phyloP scores from a whole-genome alignment of 2,888 invertebrate species.

The Sipunculus nudus region DNA sequence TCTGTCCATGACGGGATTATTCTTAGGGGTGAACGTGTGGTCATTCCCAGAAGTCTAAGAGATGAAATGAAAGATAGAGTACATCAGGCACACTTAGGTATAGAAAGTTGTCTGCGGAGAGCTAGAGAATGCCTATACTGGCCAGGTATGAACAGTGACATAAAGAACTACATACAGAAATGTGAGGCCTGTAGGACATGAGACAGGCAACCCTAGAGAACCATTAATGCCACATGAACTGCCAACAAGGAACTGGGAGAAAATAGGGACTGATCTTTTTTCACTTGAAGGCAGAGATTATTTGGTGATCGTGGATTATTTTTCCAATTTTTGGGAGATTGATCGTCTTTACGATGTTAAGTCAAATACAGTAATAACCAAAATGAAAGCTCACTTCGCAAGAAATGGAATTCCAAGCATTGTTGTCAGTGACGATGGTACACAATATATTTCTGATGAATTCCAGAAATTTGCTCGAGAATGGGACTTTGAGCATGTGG shows the following conservation, averaged over 20 bases:
- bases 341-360: slow-evolving; percentile 25
- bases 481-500: slow-evolving; percentile 35
- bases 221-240: slow-evolving; percentile 8
- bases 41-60: too few relatives aligned
- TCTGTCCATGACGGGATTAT: too few relatives aligned
- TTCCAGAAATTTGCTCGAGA: slow-evolving; percentile 27
- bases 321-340: slow-evolving; percentile 6
- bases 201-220: neutral
- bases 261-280: slow-evolving; percentile 17
- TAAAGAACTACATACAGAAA: slow-evolving; percentile 1
- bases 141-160: slow-evolving; percentile 11
- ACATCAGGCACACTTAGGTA: slow-evolving; percentile 16
- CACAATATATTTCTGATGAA: slow-evolving; percentile 20
- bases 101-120: slow-evolving; percentile 1
- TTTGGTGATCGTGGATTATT: slow-evolving; percentile 16
- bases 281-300: slow-evolving; percentile 8
- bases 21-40: too few relatives aligned
- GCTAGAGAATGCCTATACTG: slow-evolving; percentile 10
- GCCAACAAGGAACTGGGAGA: slow-evolving; percentile 13
- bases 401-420: slow-evolving; percentile 24
- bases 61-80: too few relatives aligned
- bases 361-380: slow-evolving; percentile 19
- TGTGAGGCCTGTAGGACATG: slow-evolving; percentile 9
- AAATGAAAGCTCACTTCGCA: slow-evolving; percentile 17
- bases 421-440: slow-evolving; percentile 34